Base-by-base conservation (phyloP, 2,888 invertebrate genomes). In the Drosophila atroscutellata region DNA sequence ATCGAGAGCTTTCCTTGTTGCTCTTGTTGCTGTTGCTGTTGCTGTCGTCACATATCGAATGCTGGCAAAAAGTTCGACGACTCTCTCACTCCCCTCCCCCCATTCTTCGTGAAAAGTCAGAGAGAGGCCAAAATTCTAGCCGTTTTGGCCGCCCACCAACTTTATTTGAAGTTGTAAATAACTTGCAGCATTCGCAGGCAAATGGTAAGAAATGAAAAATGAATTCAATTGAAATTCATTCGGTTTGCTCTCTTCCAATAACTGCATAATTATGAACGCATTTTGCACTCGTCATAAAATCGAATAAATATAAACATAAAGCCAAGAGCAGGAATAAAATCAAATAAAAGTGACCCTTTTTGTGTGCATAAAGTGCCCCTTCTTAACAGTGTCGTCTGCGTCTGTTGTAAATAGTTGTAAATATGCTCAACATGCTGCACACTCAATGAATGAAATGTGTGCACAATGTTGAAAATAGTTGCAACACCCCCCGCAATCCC, bases 391-490 rank as follows among this genome's bases (percentile, higher is more conserved):
- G 55, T 34, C 63, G 50, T 56, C 72, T 42, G 61, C 55, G 58
- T 62, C 59, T 49, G 52, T 66, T 77, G 63, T 79, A 74, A 84
- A 75, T 84, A 69, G 81, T 86, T 89, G 87, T 86, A 86, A 85
- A 86, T 86, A 86, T 83, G 75, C 87, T 80, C 79, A 81, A 83
- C 85, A 86, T 89, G 81, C 45, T 15, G 45, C 45, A 45, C 86
- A 85, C 84, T 85, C 84, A 87, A 85, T 85, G 84, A 87, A 85
- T 85, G 81, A 85, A 85, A 85, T 85, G 85, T 88, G 84, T 88
- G 84, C 79, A 89, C 81, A 86, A 86, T 86, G 86, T 84, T 88
- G 86, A 87, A 87, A 87, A 87, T 85, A 87, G 86, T 85, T 88
- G 77, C 66, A 78, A 75, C 78, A 70, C 83, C 77, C 24, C 24